Evolutionary conservation across 2,888 invertebrate genomes (phyloP).

Genomic region (Machimus atricapillus): DNA sequence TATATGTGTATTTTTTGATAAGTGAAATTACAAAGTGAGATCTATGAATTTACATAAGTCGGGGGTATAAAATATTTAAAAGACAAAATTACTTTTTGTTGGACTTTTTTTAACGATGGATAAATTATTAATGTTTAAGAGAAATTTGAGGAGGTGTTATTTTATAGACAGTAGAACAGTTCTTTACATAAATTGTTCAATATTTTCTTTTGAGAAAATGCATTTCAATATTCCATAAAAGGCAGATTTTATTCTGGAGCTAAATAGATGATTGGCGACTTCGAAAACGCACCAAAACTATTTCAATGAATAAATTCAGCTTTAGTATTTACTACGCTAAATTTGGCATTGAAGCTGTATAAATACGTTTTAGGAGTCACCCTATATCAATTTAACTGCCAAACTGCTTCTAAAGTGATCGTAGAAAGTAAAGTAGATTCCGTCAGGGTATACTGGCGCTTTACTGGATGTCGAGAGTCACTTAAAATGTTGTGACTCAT

Average conservation of each 20-base stretch:
- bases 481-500: not conserved
- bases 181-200: not conserved
- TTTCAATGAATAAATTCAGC: not conserved
- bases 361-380: not conserved
- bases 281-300: not conserved
- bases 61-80: conserved; percentile 44
- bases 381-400: not conserved
- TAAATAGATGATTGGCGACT: not conserved
- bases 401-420: not conserved
- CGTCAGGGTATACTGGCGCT: not conserved
- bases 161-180: not conserved
- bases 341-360: not conserved
- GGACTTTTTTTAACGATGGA: conserved; percentile 34
- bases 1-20: conserved; percentile 45
- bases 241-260: not conserved
- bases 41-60: conserved; percentile 44
- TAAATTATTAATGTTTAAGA: conserved; percentile 36
- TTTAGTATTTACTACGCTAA: not conserved
- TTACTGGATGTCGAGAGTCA: not conserved
- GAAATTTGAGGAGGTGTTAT: not conserved
- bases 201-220: not conserved
- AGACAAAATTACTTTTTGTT: conserved; percentile 42
- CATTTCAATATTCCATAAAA: not conserved
- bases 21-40: conserved; percentile 41
- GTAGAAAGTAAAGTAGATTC: not conserved